Percentiles rank a stretch among this genome's conserved stretches.
Evolutionary conservation across 2,888 invertebrate genomes (phyloP).

Genomic region (Cylindroiulus punctatus): DNA sequence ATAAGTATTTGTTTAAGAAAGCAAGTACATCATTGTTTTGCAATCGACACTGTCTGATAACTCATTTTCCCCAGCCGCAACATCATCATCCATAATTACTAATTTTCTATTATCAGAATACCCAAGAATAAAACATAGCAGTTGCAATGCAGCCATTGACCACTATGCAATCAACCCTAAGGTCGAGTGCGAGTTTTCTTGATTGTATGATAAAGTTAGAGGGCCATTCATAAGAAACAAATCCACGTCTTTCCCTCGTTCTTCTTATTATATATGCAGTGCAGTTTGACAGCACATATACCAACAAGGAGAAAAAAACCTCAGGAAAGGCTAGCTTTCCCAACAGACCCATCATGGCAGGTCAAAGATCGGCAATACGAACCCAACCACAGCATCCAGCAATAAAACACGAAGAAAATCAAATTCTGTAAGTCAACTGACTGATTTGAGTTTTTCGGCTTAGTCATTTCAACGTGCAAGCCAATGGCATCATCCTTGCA

Average conservation of each 20-base stretch:
- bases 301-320: too few relatives aligned
- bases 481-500: too few relatives aligned
- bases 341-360: too few relatives aligned
- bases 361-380: too few relatives aligned
- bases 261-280: not conserved
- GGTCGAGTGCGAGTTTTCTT: too few relatives aligned
- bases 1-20: not conserved
- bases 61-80: not conserved
- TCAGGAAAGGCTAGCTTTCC: too few relatives aligned
- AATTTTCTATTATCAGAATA: not conserved
- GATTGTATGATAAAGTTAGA: not conserved
- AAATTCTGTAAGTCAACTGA: too few relatives aligned
- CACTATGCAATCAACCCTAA: not conserved
- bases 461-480: too few relatives aligned
- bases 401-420: too few relatives aligned
- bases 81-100: not conserved
- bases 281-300: too few relatives aligned
- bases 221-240: not conserved
- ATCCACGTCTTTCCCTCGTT: not conserved
- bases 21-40: not conserved
- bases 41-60: not conserved
- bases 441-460: too few relatives aligned
- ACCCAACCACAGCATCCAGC: too few relatives aligned
- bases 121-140: not conserved
- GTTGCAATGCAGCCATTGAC: not conserved